These are phyloP conservation scores for Baccha elongata DNA, from an alignment of 2,888 invertebrate species.

Conservation along the genomic window DNA sequence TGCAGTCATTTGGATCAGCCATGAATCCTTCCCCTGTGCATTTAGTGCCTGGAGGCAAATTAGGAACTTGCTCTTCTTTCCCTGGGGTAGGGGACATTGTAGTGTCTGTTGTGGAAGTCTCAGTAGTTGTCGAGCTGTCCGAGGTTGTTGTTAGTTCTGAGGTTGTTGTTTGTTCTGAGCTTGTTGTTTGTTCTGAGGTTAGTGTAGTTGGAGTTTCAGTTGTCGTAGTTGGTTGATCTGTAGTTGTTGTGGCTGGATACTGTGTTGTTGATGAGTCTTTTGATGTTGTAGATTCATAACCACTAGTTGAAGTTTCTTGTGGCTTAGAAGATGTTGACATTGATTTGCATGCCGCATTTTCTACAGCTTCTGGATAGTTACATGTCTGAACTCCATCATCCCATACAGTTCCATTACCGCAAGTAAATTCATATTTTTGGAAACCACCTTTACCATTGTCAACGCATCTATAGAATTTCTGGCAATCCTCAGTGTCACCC, in stretches of 20 bases:
- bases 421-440: conserved; percentile 85
- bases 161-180: too few relatives aligned
- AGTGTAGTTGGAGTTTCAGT: conserved; percentile 42
- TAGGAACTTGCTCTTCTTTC: conserved; percentile 75
- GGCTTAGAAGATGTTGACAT: conserved; percentile 27
- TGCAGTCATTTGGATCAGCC: conserved; percentile 85
- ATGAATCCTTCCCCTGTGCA: conserved; percentile 86
- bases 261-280: conserved; percentile 5
- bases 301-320: conserved; percentile 28
- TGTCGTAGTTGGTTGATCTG: conserved; percentile 13
- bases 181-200: conserved; percentile 23
- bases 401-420: conserved; percentile 87
- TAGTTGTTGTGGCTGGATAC: conserved; percentile 15
- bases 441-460: conserved; percentile 85
- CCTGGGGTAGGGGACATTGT: conserved; percentile 35
- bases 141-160: conserved; percentile 56
- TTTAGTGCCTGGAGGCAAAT: conserved; percentile 79
- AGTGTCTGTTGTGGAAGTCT: conserved; percentile 75
- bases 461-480: conserved; percentile 88
- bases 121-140: conserved; percentile 69
- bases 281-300: conserved; percentile 37
- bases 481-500: conserved; percentile 83
- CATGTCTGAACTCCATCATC: conserved; percentile 82
- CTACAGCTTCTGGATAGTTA: conserved; percentile 76
- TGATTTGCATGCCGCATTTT: conserved; percentile 74